These are phyloP conservation scores for Calliopsis andreniformis DNA, from an alignment of 1,140 invertebrate genomes.

Conservation along the genomic window DNA sequence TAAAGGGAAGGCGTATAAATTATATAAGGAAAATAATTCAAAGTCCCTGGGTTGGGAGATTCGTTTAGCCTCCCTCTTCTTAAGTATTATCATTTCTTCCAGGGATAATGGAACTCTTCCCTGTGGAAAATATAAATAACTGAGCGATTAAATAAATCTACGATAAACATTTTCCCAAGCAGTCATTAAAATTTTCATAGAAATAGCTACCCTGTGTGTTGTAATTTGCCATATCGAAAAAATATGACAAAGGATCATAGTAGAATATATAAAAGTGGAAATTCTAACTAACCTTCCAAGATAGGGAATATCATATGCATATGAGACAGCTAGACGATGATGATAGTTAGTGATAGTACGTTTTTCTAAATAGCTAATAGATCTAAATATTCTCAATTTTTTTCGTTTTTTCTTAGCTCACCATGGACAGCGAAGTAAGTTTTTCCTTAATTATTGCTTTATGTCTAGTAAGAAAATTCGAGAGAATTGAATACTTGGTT, in stretches of 20 bases:
- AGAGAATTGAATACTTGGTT: neutral
- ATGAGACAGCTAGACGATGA: too few species aligned
- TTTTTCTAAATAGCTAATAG: neutral
- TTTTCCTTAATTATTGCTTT: neutral
- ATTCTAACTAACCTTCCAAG: too few species aligned
- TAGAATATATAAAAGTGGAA: too few species aligned
- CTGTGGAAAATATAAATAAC: neutral
- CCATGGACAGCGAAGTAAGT: constrained; percentile 71
- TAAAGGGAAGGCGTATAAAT: neutral
- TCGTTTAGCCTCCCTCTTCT: constrained; percentile 11
- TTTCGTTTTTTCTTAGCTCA: constrained; percentile 64
- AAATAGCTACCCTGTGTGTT: constrained; percentile 6
- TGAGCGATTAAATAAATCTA: constrained; percentile 13
- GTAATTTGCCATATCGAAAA: constrained; percentile 5
- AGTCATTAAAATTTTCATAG: constrained; percentile 37
- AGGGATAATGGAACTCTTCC: neutral
- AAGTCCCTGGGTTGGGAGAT: constrained; percentile 4
- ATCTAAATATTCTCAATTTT: constrained; percentile 14
- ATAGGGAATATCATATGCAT: too few species aligned
- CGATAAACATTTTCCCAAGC: constrained; percentile 13
- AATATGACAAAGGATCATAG: neutral
- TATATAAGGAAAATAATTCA: constrained; percentile 3
- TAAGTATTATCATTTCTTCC: constrained; percentile 14
- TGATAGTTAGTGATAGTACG: neutral
- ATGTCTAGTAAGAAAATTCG: neutral